Conservation (phyloP, 2,888 invertebrate genomes). For the Hypselothyrea guttata region DNA sequence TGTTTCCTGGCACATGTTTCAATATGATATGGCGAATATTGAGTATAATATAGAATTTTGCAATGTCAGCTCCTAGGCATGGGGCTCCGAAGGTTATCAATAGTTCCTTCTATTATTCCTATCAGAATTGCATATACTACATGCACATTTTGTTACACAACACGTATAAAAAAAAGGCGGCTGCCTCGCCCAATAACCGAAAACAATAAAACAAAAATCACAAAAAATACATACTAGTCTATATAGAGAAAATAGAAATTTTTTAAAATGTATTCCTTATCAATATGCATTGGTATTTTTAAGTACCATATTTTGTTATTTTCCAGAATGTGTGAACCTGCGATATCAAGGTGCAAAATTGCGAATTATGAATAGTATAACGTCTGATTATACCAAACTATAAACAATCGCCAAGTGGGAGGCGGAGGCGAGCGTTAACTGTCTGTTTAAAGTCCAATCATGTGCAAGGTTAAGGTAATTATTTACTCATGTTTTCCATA, state of each 20-base stretch:
- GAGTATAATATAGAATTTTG: slow-evolving; percentile 21
- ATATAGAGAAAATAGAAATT: slow-evolving; percentile 13
- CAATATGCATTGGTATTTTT: slow-evolving; percentile 18
- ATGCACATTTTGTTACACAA: slow-evolving; percentile 40
- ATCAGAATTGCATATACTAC: slow-evolving; percentile 53
- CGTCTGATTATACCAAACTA: slow-evolving; percentile 33
- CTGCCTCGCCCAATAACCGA: slow-evolving; percentile 33
- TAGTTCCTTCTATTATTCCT: slow-evolving; percentile 20
- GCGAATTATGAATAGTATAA: neutral
- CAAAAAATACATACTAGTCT: slow-evolving; percentile 11
- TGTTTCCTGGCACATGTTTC: slow-evolving; percentile 44
- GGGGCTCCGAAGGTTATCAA: slow-evolving; percentile 51
- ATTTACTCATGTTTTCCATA: slow-evolving; percentile 59
- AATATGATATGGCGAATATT: slow-evolving; percentile 48
- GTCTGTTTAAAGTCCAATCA: slow-evolving; percentile 57
- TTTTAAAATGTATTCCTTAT: slow-evolving; percentile 29
- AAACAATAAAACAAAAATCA: no score
- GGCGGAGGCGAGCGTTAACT: no score
- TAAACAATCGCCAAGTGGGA: slow-evolving; percentile 1
- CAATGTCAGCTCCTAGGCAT: slow-evolving; percentile 27
- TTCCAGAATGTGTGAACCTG: slow-evolving; percentile 31
- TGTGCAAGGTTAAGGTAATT: slow-evolving; percentile 63
- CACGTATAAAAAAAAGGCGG: slow-evolving; percentile 43
- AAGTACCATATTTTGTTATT: slow-evolving; percentile 1
- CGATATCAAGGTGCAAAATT: slow-evolving; percentile 38